Evolutionary conservation across 1,140 invertebrate genomes (phyloP).

Genomic region (Hydropsyche tenuis): DNA sequence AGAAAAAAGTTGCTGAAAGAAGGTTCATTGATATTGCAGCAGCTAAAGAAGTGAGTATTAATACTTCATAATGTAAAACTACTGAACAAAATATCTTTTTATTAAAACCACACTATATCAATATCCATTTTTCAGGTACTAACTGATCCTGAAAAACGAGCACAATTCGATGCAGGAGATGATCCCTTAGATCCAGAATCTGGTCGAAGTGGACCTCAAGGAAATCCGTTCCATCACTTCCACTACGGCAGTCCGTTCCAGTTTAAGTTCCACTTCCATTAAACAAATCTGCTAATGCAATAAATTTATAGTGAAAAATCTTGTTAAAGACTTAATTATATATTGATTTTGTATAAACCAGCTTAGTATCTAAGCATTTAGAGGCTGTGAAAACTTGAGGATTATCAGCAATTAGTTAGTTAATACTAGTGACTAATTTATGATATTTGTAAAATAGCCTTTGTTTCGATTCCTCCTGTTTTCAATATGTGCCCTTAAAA

Average conservation of each 20-base stretch:
- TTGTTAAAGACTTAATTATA: constrained; percentile 7
- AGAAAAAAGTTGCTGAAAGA: constrained; percentile 95
- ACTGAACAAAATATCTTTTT: too few species aligned
- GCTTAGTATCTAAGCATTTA: constrained; percentile 40
- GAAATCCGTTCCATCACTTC: constrained; percentile 90
- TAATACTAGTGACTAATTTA: too few species aligned
- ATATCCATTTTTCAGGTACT: constrained; percentile 61
- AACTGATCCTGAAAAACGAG: constrained; percentile 86
- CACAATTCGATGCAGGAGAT: constrained; percentile 92
- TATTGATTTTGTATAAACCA: constrained; percentile 17
- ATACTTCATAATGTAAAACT: too few species aligned
- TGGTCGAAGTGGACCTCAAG: constrained; percentile 69
- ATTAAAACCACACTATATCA: too few species aligned
- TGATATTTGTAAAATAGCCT: too few species aligned
- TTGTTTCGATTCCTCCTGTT: too few species aligned
- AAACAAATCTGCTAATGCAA: constrained; percentile 42
- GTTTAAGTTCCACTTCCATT: constrained; percentile 96
- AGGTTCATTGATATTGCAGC: constrained; percentile 99
- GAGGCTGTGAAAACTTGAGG: constrained; percentile 32
- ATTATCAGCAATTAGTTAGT: constrained; percentile 4
- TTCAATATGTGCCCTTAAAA: too few species aligned
- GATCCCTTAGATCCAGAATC: constrained; percentile 98
- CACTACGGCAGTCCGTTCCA: constrained; percentile 87
- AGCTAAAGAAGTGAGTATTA: constrained; percentile 88
- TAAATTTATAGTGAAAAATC: constrained; percentile 7